Percentiles rank a stretch among this genome's conserved stretches.
phyloP scores from a whole-genome alignment of 2,797 vertebrate species.

The Urocyon cinereoargenteus region DNA sequence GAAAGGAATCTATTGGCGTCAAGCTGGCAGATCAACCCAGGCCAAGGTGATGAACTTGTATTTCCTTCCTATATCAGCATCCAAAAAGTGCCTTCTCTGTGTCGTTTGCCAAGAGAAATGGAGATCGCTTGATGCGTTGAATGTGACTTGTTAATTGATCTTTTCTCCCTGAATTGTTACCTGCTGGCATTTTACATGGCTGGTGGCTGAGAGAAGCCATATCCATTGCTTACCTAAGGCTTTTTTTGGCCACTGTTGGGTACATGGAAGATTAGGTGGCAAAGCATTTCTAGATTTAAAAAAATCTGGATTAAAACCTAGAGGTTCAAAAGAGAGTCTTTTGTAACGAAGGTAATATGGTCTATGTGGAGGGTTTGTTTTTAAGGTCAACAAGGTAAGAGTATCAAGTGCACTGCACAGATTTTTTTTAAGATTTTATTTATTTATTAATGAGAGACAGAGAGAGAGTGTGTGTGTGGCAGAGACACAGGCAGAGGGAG shows the following conservation, averaged over 20 bases:
- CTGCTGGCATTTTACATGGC: background rate
- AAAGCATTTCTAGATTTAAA: background rate
- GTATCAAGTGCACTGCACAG: background rate
- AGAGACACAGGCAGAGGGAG: no score
- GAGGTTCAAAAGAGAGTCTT: background rate
- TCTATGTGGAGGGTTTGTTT: background rate
- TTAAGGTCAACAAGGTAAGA: background rate
- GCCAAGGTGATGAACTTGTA: background rate
- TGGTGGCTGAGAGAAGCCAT: background rate
- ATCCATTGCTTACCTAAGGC: background rate
- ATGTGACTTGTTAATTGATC: background rate
- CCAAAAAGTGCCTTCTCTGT: background rate
- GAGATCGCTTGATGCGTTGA: no score
- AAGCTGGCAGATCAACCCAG: background rate
- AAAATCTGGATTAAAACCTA: background rate
- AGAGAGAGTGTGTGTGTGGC: no score
- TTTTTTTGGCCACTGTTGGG: background rate
- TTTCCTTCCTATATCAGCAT: background rate
- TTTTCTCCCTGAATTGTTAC: background rate
- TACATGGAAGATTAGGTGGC: background rate
- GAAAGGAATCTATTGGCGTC: background rate
- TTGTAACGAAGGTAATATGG: background rate
- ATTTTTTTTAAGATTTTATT: background rate
- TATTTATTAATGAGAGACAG: no score
- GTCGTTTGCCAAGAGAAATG: background rate